Evolutionary conservation across 2,113 vertebrate genomes (phyloP).

Genomic region (Tetrao urogallus): DNA sequence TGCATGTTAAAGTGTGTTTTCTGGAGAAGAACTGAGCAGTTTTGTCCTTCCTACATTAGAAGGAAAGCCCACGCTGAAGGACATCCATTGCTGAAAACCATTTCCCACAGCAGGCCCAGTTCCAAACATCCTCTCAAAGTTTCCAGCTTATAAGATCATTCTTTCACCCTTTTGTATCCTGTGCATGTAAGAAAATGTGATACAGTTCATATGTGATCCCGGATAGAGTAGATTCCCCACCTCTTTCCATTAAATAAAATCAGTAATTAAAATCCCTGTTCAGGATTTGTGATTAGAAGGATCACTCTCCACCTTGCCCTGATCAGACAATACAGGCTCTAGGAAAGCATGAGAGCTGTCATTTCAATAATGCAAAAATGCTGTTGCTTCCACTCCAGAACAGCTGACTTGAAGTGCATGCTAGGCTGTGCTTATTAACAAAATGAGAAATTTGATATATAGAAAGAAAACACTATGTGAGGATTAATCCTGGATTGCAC

Average conservation of each 20-base stretch:
- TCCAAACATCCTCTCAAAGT: neutral
- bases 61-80: neutral
- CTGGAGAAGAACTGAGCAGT: neutral
- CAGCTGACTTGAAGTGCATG: slow-evolving; percentile 80
- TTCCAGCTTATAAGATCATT: neutral
- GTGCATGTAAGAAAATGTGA: neutral
- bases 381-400: slow-evolving; percentile 71
- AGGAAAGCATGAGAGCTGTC: slow-evolving; percentile 57
- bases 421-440: slow-evolving; percentile 78
- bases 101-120: neutral
- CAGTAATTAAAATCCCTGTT: slow-evolving; percentile 56
- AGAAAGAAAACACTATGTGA: slow-evolving; percentile 80
- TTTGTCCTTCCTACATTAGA: neutral
- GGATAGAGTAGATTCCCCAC: slow-evolving; percentile 61
- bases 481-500: slow-evolving; percentile 77
- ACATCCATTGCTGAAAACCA: neutral
- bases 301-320: neutral
- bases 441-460: slow-evolving; percentile 83
- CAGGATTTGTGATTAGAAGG: slow-evolving; percentile 59
- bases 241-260: slow-evolving; percentile 43
- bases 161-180: neutral
- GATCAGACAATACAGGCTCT: slow-evolving; percentile 56
- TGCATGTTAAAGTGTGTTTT: neutral
- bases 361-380: slow-evolving; percentile 76
- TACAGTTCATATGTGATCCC: slow-evolving; percentile 30